Evolutionary conservation across 2,797 vertebrate species (phyloP), one percentile per base, ranked within the genome.

Genomic region (Onychomys arenicola): DNA sequence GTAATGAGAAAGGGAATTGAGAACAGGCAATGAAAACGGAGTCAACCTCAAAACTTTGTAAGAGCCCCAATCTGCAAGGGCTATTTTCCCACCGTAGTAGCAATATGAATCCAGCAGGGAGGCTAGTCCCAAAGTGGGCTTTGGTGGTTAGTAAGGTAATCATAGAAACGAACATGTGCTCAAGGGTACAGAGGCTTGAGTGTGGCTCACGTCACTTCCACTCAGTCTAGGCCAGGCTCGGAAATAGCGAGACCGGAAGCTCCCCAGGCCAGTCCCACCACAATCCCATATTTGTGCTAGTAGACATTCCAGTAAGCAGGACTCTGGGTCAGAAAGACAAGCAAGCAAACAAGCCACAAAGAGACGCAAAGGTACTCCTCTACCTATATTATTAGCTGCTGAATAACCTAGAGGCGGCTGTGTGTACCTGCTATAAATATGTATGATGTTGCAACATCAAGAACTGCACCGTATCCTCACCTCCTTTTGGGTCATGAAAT

Each of bases 401-500:
- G 34, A 25, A 27, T 90, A 55, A 76, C 67, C 87, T 61, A 46
- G 65, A 93, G 88, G 32, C 40, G 52, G 92, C 7, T 81, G 25
- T 52, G 14, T 17, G 0, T 69, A 16, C 80, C 71, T 57, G n/a
- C 46, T 90, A 14, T 65, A 89, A 94, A 92, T 81, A 83, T 6
- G 13, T 52, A 8, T 43, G 19, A n/a, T 14, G 49, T 78, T 43
- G 23, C 27, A 69, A 65, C 65, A 55, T 67, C 73, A 88, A 49
- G 67, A 88, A 55, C 90, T 86, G 17, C 92, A 88, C 63, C 76
- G 87, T 75, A 43, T 32, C 67, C 13, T 69, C 83, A 49, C 37
- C 49, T 63, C 34, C 81, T 89, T 96, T 76, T 46, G 37, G 37
- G 93, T 73, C 90, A 92, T 52, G 75, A 92, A 92, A 83, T 77